A percentile compares a stretch with the other conserved stretches of the same genome.
Conservation (phyloP, 92 coral and sea anemone genomes). For the Muricea muricata region DNA sequence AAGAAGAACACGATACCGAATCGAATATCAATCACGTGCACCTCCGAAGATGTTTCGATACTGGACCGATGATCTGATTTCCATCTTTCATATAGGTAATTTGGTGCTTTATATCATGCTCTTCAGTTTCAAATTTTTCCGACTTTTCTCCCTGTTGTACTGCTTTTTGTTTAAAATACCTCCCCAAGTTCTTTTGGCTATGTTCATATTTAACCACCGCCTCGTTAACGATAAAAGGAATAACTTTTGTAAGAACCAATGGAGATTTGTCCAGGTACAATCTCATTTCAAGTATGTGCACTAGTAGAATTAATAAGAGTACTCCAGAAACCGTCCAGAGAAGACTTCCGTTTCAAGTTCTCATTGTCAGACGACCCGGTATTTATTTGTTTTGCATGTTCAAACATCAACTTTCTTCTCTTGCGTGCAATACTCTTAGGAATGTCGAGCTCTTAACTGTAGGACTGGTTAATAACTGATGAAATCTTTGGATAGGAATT, state of each 20-base stretch:
- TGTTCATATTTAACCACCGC: conserved; percentile 6
- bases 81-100: neutral
- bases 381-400: neutral
- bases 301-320: conserved; percentile 4
- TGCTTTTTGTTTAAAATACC: neutral
- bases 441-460: neutral
- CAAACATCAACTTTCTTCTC: neutral
- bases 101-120: neutral
- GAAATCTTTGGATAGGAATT: conserved; percentile 7
- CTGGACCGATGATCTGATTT: no score
- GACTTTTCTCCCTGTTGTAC: neutral
- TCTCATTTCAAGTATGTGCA: conserved; percentile 2
- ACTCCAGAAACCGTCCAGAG: neutral
- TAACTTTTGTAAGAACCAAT: conserved; percentile 3
- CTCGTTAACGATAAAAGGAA: neutral
- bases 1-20: no score
- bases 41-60: no score
- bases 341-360: conserved; percentile 1
- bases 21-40: no score
- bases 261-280: neutral
- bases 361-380: neutral
- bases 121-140: neutral
- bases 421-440: conserved; percentile 5
- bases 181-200: conserved; percentile 12
- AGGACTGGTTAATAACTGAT: neutral